phyloP scores from a whole-genome alignment of 1,140 invertebrate genomes.

The Mizuhopecten yessoensis region DNA sequence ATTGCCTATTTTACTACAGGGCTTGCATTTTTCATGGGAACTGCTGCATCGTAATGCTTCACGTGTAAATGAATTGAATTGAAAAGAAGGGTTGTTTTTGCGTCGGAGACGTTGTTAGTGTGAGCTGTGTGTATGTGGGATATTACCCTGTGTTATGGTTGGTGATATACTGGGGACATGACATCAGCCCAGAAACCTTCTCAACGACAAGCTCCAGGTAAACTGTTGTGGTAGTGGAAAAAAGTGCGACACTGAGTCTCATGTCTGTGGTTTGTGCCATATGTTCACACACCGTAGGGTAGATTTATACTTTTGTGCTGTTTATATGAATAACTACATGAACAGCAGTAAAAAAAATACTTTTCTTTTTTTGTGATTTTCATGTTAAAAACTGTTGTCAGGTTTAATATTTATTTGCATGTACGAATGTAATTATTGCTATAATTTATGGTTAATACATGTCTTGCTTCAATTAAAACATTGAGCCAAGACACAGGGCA shows the following conservation, averaged over 20 bases:
- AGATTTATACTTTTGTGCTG: background rate
- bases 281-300: background rate
- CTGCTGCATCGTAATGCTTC: background rate
- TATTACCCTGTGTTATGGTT: background rate
- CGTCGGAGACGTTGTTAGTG: background rate
- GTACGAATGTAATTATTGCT: too few species aligned
- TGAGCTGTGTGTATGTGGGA: background rate
- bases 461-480: too few species aligned
- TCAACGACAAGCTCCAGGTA: background rate
- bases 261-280: background rate
- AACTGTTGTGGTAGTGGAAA: background rate
- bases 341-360: too few species aligned
- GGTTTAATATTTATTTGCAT: too few species aligned
- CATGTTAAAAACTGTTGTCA: too few species aligned
- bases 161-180: background rate
- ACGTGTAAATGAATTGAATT: slow-evolving; percentile 9
- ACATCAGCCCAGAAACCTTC: background rate
- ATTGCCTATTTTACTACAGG: slow-evolving; percentile 16
- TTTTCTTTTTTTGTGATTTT: too few species aligned
- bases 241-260: background rate
- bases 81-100: background rate
- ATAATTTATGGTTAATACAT: too few species aligned
- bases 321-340: too few species aligned
- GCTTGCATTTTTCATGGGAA: slow-evolving; percentile 4
- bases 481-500: too few species aligned